These are phyloP conservation scores for Bursaphelenchus okinawaensis DNA, from an alignment of 2,888 invertebrate species.

Conservation along the genomic window DNA sequence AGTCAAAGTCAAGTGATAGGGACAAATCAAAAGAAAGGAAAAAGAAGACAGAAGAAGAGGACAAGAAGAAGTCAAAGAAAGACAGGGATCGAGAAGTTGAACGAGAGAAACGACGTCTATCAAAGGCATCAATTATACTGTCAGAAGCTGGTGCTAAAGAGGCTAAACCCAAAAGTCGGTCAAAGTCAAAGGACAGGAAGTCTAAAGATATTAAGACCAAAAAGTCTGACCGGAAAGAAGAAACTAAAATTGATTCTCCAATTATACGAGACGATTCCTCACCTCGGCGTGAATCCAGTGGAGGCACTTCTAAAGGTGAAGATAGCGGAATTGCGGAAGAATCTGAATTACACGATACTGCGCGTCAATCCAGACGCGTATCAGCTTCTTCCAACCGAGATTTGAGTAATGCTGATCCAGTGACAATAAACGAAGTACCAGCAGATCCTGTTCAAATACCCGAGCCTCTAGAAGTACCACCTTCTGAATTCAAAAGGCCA, in stretches of 20 bases:
- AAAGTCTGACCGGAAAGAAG: not conserved
- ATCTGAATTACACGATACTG: not conserved
- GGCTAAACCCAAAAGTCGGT: slow-evolving; percentile 3
- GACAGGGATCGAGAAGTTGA: slow-evolving; percentile 15
- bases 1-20: not conserved
- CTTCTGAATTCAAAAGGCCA: slow-evolving; percentile 18
- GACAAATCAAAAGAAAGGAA: slow-evolving; percentile 6
- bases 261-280: slow-evolving; percentile 15
- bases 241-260: not conserved
- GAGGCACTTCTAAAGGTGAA: slow-evolving; percentile 37
- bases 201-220: not conserved
- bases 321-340: slow-evolving; percentile 35
- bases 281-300: slow-evolving; percentile 30
- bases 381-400: not conserved
- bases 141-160: slow-evolving; percentile 10
- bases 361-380: not conserved
- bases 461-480: not conserved
- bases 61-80: slow-evolving; percentile 1
- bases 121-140: not conserved
- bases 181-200: slow-evolving; percentile 17
- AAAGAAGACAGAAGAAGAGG: not conserved
- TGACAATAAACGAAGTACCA: not conserved
- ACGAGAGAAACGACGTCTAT: slow-evolving; percentile 13
- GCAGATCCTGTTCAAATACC: not conserved
- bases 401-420: not conserved